phyloP scores from a whole-genome alignment of 2,113 vertebrate species.

The Pelusios castaneus region DNA sequence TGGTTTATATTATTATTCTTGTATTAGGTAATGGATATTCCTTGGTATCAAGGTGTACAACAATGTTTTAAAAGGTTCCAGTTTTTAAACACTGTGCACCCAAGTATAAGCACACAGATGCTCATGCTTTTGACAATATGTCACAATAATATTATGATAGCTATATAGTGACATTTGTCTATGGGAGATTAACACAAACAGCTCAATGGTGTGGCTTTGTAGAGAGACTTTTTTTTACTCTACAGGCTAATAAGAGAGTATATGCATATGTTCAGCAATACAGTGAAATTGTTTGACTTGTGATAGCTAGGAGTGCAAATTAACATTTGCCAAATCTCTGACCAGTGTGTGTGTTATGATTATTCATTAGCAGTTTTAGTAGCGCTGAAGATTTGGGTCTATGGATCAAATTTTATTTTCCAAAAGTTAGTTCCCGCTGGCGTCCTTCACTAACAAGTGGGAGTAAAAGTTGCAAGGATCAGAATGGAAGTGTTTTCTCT shows the following conservation, averaged over 20 bases:
- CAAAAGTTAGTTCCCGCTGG: background rate
- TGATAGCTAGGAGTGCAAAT: background rate
- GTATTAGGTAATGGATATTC: background rate
- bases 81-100: background rate
- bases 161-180: background rate
- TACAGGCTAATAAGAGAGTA: background rate
- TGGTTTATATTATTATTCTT: background rate
- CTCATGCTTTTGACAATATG: background rate
- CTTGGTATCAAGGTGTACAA: background rate
- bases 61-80: background rate
- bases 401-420: background rate
- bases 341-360: background rate
- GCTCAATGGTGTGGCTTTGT: background rate
- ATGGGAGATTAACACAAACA: background rate
- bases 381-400: background rate
- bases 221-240: background rate
- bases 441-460: constrained; percentile 1
- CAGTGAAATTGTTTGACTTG: background rate
- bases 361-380: background rate
- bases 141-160: background rate
- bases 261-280: background rate
- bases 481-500: background rate
- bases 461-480: background rate
- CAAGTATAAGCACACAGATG: background rate
- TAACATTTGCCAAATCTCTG: background rate